phyloP scores from a whole-genome alignment of 2,113 vertebrate genomes.

The Sinocyclocheilus grahami region DNA sequence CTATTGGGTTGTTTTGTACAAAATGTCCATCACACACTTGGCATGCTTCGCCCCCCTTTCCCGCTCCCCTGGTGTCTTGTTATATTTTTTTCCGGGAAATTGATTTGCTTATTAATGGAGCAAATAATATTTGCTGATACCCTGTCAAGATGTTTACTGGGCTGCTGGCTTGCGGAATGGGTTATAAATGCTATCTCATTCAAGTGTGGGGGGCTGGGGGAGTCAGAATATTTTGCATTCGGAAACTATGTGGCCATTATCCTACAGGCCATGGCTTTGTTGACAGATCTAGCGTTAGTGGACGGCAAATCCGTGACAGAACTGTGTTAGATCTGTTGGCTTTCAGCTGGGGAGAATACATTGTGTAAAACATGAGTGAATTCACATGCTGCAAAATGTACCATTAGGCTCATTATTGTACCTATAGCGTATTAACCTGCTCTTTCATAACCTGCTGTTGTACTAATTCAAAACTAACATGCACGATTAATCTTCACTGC shows the following conservation, averaged over 20 bases:
- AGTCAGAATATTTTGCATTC: slow-evolving; percentile 45
- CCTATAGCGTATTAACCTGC: slow-evolving; percentile 64
- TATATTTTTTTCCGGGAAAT: slow-evolving; percentile 65
- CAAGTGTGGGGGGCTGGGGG: neutral
- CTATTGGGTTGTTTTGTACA: slow-evolving; percentile 68
- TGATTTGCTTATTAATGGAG: slow-evolving; percentile 74
- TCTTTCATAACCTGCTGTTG: slow-evolving; percentile 74
- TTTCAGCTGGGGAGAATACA: slow-evolving; percentile 73
- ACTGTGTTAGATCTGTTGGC: slow-evolving; percentile 66
- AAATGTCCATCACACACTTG: slow-evolving; percentile 62
- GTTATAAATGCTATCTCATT: slow-evolving; percentile 42
- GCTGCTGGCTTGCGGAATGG: slow-evolving; percentile 52
- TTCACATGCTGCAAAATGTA: slow-evolving; percentile 69
- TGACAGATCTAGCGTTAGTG: slow-evolving; percentile 63
- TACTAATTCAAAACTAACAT: slow-evolving; percentile 77
- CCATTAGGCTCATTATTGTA: slow-evolving; percentile 72
- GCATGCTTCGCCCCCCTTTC: slow-evolving; percentile 41
- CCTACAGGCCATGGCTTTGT: slow-evolving; percentile 64
- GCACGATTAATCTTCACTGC: slow-evolving; percentile 69
- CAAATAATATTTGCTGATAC: slow-evolving; percentile 62
- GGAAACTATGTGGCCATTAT: slow-evolving; percentile 72
- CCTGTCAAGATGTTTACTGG: slow-evolving; percentile 63
- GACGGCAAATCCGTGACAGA: slow-evolving; percentile 69
- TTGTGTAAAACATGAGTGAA: slow-evolving; percentile 70
- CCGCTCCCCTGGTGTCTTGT: slow-evolving; percentile 66